These are phyloP conservation scores for Aix galericulata DNA, from an alignment of 2,113 vertebrate genomes.

Conservation along the genomic window DNA sequence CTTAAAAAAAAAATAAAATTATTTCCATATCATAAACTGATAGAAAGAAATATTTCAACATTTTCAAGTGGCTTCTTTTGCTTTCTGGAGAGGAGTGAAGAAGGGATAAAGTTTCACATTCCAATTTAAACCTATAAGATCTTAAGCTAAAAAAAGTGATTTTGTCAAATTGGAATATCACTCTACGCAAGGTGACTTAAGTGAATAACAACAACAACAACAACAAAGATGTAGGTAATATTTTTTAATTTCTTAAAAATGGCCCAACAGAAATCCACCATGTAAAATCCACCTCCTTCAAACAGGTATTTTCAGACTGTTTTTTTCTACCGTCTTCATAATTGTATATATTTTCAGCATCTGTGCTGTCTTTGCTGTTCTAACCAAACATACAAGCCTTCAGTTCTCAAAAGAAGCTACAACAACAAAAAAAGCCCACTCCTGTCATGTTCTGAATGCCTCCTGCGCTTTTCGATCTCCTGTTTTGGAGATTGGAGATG, in stretches of 20 bases:
- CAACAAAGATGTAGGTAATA: neutral
- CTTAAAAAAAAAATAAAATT: no score
- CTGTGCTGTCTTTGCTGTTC: neutral
- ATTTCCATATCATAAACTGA: neutral
- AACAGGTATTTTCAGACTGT: neutral
- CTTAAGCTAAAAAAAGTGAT: neutral
- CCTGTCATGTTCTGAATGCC: neutral
- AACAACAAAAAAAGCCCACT: neutral
- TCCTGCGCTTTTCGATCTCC: neutral
- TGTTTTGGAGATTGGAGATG: neutral
- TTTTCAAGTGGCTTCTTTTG: neutral
- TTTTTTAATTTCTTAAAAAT: neutral
- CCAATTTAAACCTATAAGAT: neutral
- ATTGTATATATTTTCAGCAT: neutral
- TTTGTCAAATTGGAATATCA: neutral
- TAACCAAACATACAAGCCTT: neutral
- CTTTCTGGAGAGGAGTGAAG: neutral
- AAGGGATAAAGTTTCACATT: neutral
- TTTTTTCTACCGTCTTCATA: neutral
- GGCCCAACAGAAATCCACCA: neutral
- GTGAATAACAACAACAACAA: neutral
- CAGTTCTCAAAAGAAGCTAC: neutral
- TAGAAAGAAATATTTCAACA: neutral
- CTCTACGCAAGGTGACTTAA: neutral
- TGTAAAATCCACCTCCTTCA: accelerated